A percentile compares a stretch with the other conserved stretches of the same genome.
These are phyloP conservation scores for Eulimnadia texana DNA, from an alignment of 1,140 invertebrate species.

Conservation along the genomic window DNA sequence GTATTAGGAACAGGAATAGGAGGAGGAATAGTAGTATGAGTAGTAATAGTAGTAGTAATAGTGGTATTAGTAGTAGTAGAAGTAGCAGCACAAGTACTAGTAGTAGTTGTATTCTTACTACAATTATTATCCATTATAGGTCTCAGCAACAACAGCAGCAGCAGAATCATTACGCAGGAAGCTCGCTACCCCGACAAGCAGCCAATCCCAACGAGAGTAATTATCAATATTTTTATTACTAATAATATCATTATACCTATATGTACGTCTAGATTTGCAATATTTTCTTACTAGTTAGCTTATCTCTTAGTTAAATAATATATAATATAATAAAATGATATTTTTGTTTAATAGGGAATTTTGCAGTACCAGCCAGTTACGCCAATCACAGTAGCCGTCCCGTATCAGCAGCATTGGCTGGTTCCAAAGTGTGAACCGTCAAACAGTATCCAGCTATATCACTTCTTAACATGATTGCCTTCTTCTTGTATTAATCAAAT, in stretches of 20 bases:
- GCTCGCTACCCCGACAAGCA: not conserved
- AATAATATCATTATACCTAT: not conserved
- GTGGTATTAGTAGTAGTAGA: no score
- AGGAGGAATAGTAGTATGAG: not conserved
- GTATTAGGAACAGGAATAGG: no score
- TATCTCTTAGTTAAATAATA: not conserved
- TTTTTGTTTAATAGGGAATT: not conserved
- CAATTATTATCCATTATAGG: not conserved
- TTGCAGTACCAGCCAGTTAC: not conserved
- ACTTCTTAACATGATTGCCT: not conserved
- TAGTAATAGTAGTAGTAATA: not conserved
- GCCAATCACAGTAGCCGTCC: not conserved
- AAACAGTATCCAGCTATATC: not conserved
- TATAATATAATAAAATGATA: not conserved
- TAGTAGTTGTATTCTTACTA: not conserved
- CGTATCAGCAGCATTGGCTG: not conserved
- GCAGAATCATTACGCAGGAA: not conserved
- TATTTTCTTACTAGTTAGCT: not conserved
- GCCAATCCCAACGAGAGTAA: not conserved
- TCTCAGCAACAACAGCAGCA: slow-evolving; percentile 3
- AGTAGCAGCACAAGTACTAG: not conserved
- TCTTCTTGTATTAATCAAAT: no score
- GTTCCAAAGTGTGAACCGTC: slow-evolving; percentile 4
- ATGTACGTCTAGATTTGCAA: not conserved
- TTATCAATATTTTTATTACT: not conserved